Conservation (phyloP, 2,113 vertebrate species). For the Brachirus orientalis region DNA sequence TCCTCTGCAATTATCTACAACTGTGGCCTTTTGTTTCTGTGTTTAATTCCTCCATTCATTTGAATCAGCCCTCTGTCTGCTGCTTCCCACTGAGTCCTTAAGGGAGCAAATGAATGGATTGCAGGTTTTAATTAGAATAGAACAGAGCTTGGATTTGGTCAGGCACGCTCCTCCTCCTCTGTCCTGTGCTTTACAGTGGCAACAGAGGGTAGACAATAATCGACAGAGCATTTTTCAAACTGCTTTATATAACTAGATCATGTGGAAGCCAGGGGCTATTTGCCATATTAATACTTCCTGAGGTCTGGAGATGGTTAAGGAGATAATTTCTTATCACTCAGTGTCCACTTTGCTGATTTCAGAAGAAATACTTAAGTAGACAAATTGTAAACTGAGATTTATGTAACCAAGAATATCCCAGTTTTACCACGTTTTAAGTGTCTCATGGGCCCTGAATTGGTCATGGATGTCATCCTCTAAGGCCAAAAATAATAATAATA, state of each 20-base stretch:
- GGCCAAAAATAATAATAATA: constrained; percentile 11
- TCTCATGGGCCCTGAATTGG: not conserved
- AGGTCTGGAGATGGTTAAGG: constrained; percentile 35
- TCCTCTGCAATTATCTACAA: constrained; percentile 53
- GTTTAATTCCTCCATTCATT: constrained; percentile 68
- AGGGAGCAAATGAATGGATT: constrained; percentile 65
- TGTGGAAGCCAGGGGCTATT: constrained; percentile 22
- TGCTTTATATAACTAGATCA: constrained; percentile 26
- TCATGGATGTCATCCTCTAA: constrained; percentile 10
- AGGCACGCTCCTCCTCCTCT: constrained; percentile 26
- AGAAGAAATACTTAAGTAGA: not conserved
- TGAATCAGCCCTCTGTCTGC: constrained; percentile 52
- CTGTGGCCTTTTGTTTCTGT: constrained; percentile 58
- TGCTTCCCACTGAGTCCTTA: constrained; percentile 40
- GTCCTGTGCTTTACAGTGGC: constrained; percentile 4
- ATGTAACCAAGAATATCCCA: constrained; percentile 6
- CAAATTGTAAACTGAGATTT: constrained; percentile 14
- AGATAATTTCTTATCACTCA: constrained; percentile 14
- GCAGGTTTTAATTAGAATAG: constrained; percentile 66
- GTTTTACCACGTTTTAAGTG: constrained; percentile 21
- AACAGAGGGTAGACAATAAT: constrained; percentile 3
- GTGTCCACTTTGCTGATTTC: constrained; percentile 15
- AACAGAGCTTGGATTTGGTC: constrained; percentile 54
- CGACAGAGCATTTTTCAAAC: not conserved
- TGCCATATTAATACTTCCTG: constrained; percentile 31